Evolutionary conservation across 1,140 invertebrate genomes (phyloP), one percentile per base, ranked within the genome.

Genomic region (Bicyclus anynana): DNA sequence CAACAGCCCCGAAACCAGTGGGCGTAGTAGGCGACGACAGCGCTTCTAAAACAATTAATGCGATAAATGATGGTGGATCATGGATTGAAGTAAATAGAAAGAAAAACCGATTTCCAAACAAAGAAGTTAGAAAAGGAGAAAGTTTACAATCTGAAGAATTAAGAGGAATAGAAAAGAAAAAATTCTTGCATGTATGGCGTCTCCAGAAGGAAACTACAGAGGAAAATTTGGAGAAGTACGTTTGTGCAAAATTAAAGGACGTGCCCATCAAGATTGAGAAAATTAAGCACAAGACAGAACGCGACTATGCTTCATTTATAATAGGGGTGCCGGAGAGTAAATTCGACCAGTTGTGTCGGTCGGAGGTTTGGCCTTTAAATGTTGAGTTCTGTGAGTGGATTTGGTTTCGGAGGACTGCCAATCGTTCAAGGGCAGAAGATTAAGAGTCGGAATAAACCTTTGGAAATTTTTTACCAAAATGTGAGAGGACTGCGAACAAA

Each of bases 371-470:
- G 59, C 52, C 59, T 9, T 16, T 65, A 27, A 65, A 65, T 44
- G 21, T 56, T 1, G 62, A 69, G 48, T 69, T 49, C 17, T 18
- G 37, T 38, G 66, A 69, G n/a, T 69, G 62, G 67, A 27, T 61
- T 26, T 60, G 57, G 57, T 65, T 59, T 65, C 56, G 53, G 13
- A 59, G 18, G 51, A n/a, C 42, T 27, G 10, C 14, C 20, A 57
- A 42, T 14, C 40, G 27, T 6, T 27, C 35, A 51, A 27, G 42
- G 21, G 6, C 44, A 16, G 2, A 2, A 1, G n/a, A 13, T 16
- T 1, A 52, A n/a, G n/a, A 33, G 6, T 9, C 7, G 4, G 1
- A 59, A 38, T 40, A 55, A 35, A 33, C n/a, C 16, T 16, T 47
- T 65, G 27, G 52, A 54, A 35, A 33, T 59, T 37, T 59, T 26